Conservation (phyloP, 2,113 vertebrate genomes). For the Micromys minutus region DNA sequence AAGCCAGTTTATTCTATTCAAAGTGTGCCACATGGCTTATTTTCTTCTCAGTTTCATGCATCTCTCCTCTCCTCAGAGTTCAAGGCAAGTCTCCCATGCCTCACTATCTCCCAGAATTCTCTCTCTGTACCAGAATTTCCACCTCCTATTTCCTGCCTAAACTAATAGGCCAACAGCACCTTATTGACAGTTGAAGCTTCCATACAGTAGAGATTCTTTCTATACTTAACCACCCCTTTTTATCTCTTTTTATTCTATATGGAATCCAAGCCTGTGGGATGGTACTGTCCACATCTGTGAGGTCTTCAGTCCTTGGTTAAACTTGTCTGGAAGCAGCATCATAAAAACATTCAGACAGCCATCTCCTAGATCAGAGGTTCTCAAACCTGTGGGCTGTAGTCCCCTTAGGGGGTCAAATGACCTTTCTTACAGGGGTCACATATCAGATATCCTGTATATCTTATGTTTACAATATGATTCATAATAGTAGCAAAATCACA, state of each 20-base stretch:
- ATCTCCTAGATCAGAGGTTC: not conserved
- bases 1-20: no score
- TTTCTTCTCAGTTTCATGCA: no score
- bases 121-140: no score
- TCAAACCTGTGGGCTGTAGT: not conserved
- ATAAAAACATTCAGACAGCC: not conserved
- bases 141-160: no score
- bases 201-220: no score
- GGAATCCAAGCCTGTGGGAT: not conserved
- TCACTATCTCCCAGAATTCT: no score
- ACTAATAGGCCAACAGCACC: no score
- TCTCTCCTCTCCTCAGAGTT: no score
- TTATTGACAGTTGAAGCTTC: no score
- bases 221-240: not conserved
- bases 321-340: not conserved
- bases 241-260: not conserved
- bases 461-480: not conserved
- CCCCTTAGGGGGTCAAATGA: not conserved
- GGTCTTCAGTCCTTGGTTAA: not conserved
- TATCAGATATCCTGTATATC: not conserved
- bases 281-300: not conserved
- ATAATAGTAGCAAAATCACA: not conserved
- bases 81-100: no score
- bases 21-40: no score
- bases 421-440: not conserved